These are phyloP conservation scores for Perca fluviatilis DNA, from an alignment of 2,113 vertebrate genomes.

Conservation along the genomic window DNA sequence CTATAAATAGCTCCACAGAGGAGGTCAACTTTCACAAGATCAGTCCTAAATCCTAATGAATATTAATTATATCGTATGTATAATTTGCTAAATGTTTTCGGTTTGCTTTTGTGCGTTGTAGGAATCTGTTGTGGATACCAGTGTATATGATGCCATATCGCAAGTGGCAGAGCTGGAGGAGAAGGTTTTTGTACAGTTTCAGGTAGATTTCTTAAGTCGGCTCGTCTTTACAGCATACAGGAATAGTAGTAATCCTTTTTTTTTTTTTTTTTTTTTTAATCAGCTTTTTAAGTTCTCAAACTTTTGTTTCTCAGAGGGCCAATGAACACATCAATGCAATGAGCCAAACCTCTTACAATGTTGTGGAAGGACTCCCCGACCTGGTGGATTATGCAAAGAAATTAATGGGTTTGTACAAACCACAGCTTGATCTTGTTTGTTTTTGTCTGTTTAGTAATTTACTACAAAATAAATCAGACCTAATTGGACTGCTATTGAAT, in stretches of 20 bases:
- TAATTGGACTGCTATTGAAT: not conserved
- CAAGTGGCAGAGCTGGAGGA: constrained; percentile 77
- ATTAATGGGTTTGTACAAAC: constrained; percentile 69
- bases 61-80: not conserved
- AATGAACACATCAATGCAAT: constrained; percentile 63
- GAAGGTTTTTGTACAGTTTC: constrained; percentile 69
- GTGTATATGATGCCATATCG: constrained; percentile 75
- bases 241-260: not conserved
- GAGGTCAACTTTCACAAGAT: constrained; percentile 66
- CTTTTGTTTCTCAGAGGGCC: constrained; percentile 55
- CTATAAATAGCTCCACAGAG: constrained; percentile 65
- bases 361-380: constrained; percentile 56
- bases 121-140: constrained; percentile 66
- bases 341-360: constrained; percentile 71
- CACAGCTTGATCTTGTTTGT: constrained; percentile 15
- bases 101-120: constrained; percentile 36
- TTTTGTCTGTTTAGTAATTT: not conserved
- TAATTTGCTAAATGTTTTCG: not conserved
- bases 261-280: too few species aligned
- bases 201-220: constrained; percentile 63
- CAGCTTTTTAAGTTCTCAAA: not conserved
- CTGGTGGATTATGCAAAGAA: constrained; percentile 55
- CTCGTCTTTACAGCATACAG: not conserved
- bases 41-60: not conserved
- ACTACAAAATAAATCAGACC: not conserved